A percentile compares a stretch with the other conserved stretches of the same genome.
These are phyloP conservation scores for Sebastes kiyomatsui DNA, from an alignment of 2,797 vertebrate genomes.

Conservation along the genomic window DNA sequence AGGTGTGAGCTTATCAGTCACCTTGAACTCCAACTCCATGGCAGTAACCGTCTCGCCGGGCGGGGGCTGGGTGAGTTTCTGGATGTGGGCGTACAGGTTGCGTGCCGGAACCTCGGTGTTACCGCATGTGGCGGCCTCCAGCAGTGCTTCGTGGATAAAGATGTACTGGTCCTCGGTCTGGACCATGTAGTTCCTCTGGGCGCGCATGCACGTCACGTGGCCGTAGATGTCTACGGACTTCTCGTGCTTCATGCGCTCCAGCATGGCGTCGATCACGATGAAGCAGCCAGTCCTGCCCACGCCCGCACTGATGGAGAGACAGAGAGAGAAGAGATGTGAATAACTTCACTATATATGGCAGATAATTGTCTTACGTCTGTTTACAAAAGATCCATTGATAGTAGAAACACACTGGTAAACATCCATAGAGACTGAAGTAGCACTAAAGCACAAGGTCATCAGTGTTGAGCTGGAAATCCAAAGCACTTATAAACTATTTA, in stretches of 20 bases:
- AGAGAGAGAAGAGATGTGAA: background rate
- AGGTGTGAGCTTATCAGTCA: constrained; percentile 51
- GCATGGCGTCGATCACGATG: constrained; percentile 95
- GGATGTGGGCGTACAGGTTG: constrained; percentile 95
- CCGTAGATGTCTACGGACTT: constrained; percentile 96
- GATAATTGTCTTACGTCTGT: background rate
- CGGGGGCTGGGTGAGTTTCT: constrained; percentile 94
- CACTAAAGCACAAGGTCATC: background rate
- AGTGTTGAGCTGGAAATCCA: background rate
- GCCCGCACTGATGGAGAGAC: constrained; percentile 83
- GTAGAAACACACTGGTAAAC: background rate
- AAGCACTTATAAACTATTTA: background rate
- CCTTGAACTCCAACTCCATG: constrained; percentile 98
- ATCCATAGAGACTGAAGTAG: background rate
- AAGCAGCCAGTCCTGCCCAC: constrained; percentile 96
- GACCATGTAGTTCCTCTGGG: constrained; percentile 97
- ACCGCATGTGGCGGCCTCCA: constrained; percentile 92
- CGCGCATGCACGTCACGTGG: constrained; percentile 95
- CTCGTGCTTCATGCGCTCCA: constrained; percentile 96
- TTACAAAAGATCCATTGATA: background rate
- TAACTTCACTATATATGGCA: background rate
- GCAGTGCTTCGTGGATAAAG: constrained; percentile 95
- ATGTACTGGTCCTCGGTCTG: constrained; percentile 98
- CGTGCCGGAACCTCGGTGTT: constrained; percentile 94
- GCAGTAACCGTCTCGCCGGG: constrained; percentile 91